Base-by-base conservation (phyloP, 2,797 vertebrate species). In the Calcarius lapponicus region DNA sequence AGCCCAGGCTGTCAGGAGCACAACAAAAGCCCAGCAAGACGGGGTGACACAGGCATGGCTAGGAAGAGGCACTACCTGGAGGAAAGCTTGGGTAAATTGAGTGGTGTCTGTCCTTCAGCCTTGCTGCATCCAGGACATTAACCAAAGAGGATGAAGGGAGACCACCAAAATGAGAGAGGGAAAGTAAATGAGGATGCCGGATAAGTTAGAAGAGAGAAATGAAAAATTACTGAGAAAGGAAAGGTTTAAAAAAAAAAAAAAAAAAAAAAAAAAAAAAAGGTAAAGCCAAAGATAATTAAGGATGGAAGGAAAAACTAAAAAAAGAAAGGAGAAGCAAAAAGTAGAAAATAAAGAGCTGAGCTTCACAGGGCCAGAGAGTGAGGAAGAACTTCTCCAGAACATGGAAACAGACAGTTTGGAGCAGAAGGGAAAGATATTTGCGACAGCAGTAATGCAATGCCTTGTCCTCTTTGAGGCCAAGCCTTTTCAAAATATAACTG, bases 401-500 rank as follows among this genome's bases (percentile, higher is more conserved):
- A 38, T 22, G n/a, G 56, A 87, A 74, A 86, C 34, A 93, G 69
- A 71, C 81, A 56, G 38, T 45, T 81, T 82, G 29, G 20, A 86
- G 32, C 36, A 82, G 5, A 19, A 69, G 10, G 36, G 17, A 47
- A 92, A n/a, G 90, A 58, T 73, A 71, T 90, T 72, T 82, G 17
- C 56, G 66, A 93, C 13, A 91, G 32, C 34, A 87, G 47, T n/a
- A 93, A 74, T 65, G 62, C 86, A 93, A 85, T 61, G 71, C 56
- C 65, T 45, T 51, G n/a, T 85, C 40, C 64, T 92, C 53, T 89
- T 29, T 40, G 48, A 96, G 84, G 61, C 31, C 88, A 38, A 89
- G 45, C n/a, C n/a, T 91, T 96, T 90, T 54, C 50, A 34, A 90
- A 94, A 87, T 60, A 81, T 7, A 86, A 91, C 78, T 79, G 57